A percentile compares a stretch with the other conserved stretches of the same genome.
These are phyloP conservation scores for Amyelois transitella DNA, from an alignment of 1,140 invertebrate genomes.

Conservation along the genomic window DNA sequence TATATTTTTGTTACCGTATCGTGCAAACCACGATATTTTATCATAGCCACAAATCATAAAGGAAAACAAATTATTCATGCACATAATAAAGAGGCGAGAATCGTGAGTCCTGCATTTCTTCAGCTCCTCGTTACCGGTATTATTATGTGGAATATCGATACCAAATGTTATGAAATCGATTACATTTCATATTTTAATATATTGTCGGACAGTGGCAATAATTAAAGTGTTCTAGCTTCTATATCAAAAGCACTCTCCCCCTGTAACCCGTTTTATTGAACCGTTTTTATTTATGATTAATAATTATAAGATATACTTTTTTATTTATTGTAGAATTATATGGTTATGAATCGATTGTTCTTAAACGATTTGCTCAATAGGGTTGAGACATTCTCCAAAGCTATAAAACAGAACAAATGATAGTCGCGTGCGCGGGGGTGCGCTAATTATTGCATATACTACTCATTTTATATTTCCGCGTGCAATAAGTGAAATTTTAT, in stretches of 20 bases:
- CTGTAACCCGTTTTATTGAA: too few species aligned
- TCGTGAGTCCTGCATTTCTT: slow-evolving; percentile 60
- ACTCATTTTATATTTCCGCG: neutral
- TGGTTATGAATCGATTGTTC: neutral
- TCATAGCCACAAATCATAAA: slow-evolving; percentile 65
- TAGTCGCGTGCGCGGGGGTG: neutral
- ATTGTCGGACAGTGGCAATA: too few species aligned
- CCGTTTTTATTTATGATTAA: too few species aligned
- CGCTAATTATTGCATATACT: slow-evolving; percentile 1
- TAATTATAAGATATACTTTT: too few species aligned
- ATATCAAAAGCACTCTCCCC: too few species aligned
- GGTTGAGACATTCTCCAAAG: neutral
- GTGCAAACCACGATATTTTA: slow-evolving; percentile 46
- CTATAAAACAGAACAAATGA: slow-evolving; percentile 1
- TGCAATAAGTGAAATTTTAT: slow-evolving; percentile 6
- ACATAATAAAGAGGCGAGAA: slow-evolving; percentile 60
- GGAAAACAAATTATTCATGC: slow-evolving; percentile 70
- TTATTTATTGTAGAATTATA: neutral
- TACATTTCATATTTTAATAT: neutral
- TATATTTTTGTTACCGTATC: slow-evolving; percentile 30
- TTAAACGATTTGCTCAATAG: neutral
- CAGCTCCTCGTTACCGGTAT: slow-evolving; percentile 10
- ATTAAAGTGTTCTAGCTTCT: too few species aligned
- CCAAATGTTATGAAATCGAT: slow-evolving; percentile 1
- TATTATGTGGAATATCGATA: slow-evolving; percentile 6